phyloP scores from a whole-genome alignment of 2,797 vertebrate genomes.

The Capromys pilorides region DNA sequence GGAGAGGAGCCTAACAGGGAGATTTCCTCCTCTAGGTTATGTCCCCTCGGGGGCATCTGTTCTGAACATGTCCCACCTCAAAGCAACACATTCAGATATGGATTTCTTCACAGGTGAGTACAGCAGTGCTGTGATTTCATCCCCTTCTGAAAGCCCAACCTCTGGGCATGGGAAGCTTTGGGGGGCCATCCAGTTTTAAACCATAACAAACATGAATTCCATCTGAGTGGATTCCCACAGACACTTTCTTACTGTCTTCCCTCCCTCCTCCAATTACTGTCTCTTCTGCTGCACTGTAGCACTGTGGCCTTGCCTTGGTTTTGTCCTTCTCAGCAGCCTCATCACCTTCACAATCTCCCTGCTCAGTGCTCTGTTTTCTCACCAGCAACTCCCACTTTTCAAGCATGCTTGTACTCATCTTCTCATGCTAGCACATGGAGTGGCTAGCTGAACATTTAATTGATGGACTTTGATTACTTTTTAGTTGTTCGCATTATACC shows the following conservation, averaged over 20 bases:
- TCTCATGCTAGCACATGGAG: not conserved
- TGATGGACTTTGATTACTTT: not conserved
- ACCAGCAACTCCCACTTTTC: not conserved
- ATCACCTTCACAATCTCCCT: not conserved
- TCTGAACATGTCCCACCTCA: not conserved
- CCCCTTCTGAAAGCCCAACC: not conserved
- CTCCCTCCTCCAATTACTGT: not conserved
- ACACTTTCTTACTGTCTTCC: not conserved
- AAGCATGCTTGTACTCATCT: not conserved
- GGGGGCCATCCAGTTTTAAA: not conserved
- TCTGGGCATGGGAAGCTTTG: not conserved
- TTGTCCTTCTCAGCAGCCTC: not conserved
- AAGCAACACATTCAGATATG: not conserved
- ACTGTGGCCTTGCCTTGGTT: not conserved
- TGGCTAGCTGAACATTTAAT: not conserved
- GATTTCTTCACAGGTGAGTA: not conserved
- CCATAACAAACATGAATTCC: not conserved
- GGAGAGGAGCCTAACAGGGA: not conserved
- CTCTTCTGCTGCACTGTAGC: not conserved
- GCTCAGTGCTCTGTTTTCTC: not conserved
- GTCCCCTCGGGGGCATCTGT: not conserved
- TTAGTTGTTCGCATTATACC: not conserved
- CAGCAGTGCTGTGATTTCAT: not conserved
- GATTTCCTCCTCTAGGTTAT: not conserved
- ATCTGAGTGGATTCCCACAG: not conserved